These are phyloP conservation scores for Calephelis perditalis DNA, from an alignment of 2,888 invertebrate genomes.

Conservation along the genomic window DNA sequence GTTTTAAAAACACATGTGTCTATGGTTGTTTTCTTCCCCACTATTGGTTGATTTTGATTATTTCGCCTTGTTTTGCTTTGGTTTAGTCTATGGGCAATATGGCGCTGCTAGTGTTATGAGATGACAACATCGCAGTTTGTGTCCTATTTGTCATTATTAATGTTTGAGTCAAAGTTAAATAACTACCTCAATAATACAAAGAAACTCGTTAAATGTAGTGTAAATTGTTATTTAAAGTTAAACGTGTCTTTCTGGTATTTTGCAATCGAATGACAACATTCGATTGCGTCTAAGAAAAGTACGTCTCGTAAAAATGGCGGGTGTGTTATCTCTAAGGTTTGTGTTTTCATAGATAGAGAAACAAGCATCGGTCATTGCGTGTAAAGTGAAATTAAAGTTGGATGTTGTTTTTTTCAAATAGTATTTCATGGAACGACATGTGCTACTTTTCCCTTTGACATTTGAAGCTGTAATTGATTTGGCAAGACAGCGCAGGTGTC, in stretches of 20 bases:
- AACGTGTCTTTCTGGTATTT: conserved; percentile 36
- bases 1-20: not conserved
- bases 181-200: conserved; percentile 66
- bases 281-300: conserved; percentile 60
- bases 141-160: conserved; percentile 62
- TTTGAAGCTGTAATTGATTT: conserved; percentile 51
- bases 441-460: conserved; percentile 52
- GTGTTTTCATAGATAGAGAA: conserved; percentile 67
- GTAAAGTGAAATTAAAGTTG: conserved; percentile 39
- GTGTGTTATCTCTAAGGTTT: conserved; percentile 74
- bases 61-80: conserved; percentile 43
- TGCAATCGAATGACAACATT: conserved; percentile 33
- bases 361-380: conserved; percentile 49
- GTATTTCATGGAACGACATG: conserved; percentile 45
- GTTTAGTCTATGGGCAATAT: conserved; percentile 49
- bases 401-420: conserved; percentile 34
- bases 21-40: conserved; percentile 17
- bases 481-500: conserved; percentile 56
- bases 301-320: conserved; percentile 76
- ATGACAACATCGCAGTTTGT: conserved; percentile 78
- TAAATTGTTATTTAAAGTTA: conserved; percentile 41
- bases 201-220: conserved; percentile 48
- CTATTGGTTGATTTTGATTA: conserved; percentile 31
- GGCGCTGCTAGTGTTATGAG: conserved; percentile 75
- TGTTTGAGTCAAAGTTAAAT: conserved; percentile 48